These are phyloP conservation scores for Notoglanidium macrostoma DNA, from an alignment of 2,797 vertebrate species.

Conservation along the genomic window DNA sequence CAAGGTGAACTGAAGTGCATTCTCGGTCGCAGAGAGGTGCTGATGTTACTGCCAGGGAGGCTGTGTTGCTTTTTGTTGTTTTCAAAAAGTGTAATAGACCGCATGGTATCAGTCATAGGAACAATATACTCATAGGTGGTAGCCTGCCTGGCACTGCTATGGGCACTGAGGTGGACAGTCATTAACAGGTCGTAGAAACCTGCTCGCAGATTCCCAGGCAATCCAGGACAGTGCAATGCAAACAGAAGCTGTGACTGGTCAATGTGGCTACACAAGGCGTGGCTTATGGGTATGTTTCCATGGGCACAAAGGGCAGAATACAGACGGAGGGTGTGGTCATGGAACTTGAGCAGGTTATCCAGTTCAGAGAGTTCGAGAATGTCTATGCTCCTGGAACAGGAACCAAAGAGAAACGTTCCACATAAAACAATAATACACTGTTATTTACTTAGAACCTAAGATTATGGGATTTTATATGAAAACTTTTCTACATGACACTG, in stretches of 20 bases:
- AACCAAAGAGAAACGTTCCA: neutral
- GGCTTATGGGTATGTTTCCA: conserved; percentile 89
- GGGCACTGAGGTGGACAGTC: conserved; percentile 85
- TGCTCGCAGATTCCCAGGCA: conserved; percentile 84
- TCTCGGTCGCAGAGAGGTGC: conserved; percentile 85
- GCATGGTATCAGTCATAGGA: conserved; percentile 87
- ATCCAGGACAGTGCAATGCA: conserved; percentile 84
- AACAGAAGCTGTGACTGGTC: conserved; percentile 91
- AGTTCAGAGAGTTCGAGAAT: conserved; percentile 91
- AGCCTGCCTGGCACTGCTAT: conserved; percentile 83
- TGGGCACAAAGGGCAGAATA: conserved; percentile 90
- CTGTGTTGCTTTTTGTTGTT: conserved; percentile 73
- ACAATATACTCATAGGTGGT: conserved; percentile 95
- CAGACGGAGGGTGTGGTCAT: conserved; percentile 87
- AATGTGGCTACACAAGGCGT: conserved; percentile 91
- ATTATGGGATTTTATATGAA: neutral
- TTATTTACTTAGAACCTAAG: neutral
- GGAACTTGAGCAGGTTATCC: conserved; percentile 85
- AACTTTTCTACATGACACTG: neutral
- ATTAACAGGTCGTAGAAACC: conserved; percentile 90
- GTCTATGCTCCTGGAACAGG: conserved; percentile 82
- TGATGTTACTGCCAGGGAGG: conserved; percentile 78
- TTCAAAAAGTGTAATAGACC: conserved; percentile 80
- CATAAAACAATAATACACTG: neutral
- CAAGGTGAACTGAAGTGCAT: conserved; percentile 84